Evolutionary conservation across 2,113 vertebrate species (phyloP), one percentile per base, ranked within the genome.

Genomic region (Anser brachyrhynchus): DNA sequence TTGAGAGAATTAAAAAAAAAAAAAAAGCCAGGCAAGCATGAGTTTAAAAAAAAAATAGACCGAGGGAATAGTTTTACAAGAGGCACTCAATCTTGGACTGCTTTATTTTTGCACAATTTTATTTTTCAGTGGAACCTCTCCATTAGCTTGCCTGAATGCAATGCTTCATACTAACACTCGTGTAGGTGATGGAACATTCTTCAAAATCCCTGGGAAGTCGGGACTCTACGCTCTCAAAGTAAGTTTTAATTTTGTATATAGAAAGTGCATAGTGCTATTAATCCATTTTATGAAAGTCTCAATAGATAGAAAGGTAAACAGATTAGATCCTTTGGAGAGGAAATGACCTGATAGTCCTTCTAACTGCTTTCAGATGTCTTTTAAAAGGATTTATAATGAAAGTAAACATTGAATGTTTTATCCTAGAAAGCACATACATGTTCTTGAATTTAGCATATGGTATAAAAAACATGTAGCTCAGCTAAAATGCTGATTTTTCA

Each of bases 91-190:
- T 97, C 96, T 97, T 90, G 93, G 78, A 95, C 94, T 96, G 67
- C 83, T 95, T 97, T 90, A 96, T 96, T 91, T 96, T 87, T 89
- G 77, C 70, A 79, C 80, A 84, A 96, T 97, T 98, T 97, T 98
- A 86, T 98, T 97, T 98, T 98, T 96, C 96, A 99, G 98, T 98
- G 98, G 98, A 96, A 98, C 98, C 85, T 99, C 98, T 98, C 98
- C 98, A 92, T 98, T 98, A 98, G 98, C 98, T 97, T 98, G 98
- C 97, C 97, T 99, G 97, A 98, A 98, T 98, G 98, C 98, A 94
- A 98, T 99, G 98, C 98, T 99, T 97, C 98, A 98, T 94, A 99
- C 98, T 97, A 98, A 98, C 97, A 98, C 98, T 94, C 98, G 98
- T 90, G 97, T 98, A 97, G 98, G 98, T 96, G 98, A 98, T 98